Conservation (phyloP, 1,140 invertebrate genomes). For the Sinella curviseta region DNA sequence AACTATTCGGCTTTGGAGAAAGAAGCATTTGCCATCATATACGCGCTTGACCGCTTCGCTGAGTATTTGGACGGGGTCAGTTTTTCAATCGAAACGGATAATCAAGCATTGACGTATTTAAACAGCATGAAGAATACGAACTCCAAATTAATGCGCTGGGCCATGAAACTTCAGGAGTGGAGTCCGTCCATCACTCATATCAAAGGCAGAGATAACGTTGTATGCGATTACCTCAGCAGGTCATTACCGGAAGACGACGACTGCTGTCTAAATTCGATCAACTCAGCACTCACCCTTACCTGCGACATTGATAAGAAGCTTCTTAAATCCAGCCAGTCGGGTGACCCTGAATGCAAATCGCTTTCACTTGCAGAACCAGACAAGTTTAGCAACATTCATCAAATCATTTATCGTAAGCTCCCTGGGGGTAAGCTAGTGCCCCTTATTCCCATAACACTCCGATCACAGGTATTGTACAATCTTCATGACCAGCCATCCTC, state of each 20-base stretch:
- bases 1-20: too few relatives aligned
- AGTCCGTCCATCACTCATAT: constrained; percentile 35
- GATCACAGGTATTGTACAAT: background rate
- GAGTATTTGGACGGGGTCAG: too few relatives aligned
- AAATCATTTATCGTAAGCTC: background rate
- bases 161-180: background rate
- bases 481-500: constrained; percentile 36
- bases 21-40: too few relatives aligned
- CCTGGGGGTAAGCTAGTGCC: background rate
- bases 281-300: background rate
- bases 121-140: too few relatives aligned
- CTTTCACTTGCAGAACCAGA: background rate
- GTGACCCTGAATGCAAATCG: background rate
- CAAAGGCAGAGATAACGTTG: too few relatives aligned
- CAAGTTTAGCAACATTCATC: background rate
- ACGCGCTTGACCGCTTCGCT: too few relatives aligned
- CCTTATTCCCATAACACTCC: constrained; percentile 20
- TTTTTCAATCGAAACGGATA: too few relatives aligned
- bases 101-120: too few relatives aligned
- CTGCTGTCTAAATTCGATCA: background rate
- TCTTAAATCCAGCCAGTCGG: background rate
- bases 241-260: constrained; percentile 39
- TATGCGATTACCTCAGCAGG: too few relatives aligned
- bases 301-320: background rate
- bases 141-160: too few relatives aligned